These are phyloP conservation scores for Anseranas semipalmata DNA, from an alignment of 2,113 vertebrate species.

Conservation along the genomic window DNA sequence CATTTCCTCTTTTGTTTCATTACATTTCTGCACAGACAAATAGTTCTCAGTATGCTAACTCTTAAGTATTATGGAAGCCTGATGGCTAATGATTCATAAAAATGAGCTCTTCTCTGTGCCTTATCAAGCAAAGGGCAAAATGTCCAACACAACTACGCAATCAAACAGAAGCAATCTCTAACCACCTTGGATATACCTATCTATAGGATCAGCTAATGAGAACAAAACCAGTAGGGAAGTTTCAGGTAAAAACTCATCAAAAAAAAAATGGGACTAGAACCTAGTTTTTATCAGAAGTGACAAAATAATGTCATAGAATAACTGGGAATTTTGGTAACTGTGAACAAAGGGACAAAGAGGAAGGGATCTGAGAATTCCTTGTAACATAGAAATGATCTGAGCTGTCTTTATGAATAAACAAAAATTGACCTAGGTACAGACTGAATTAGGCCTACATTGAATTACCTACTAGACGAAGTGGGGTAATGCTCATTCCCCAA, in stretches of 20 bases:
- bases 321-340: neutral
- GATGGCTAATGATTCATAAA: constrained; percentile 3
- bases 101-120: neutral
- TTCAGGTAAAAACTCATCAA: neutral
- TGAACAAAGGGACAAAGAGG: neutral
- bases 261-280: neutral
- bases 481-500: neutral
- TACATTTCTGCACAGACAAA: neutral
- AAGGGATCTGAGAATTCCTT: neutral
- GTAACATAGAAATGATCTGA: neutral
- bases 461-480: neutral
- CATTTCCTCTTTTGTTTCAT: neutral
- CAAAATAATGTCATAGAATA: neutral
- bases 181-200: neutral
- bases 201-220: neutral
- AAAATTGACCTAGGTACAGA: neutral
- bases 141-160: neutral
- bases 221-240: neutral
- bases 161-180: neutral
- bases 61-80: neutral
- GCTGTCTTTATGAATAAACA: neutral
- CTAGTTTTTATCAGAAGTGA: neutral
- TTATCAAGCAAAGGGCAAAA: neutral
- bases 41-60: neutral
- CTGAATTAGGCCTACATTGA: neutral